Evolutionary conservation across 2,888 invertebrate species (phyloP).

Genomic region (Acleris emargana): DNA sequence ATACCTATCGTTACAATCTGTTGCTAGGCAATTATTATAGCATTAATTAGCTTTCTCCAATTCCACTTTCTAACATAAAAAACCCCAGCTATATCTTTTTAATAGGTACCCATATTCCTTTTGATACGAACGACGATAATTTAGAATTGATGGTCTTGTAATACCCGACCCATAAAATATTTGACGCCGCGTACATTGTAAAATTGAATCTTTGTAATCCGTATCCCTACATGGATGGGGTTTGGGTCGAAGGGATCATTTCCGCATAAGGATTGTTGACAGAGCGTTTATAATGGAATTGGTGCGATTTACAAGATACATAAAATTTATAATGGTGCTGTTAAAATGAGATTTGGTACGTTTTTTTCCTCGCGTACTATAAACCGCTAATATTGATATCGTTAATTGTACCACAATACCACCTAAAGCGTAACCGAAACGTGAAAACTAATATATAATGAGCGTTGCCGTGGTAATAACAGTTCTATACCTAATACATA

Average conservation of each 20-base stretch:
- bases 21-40: too few species aligned
- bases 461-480: too few species aligned
- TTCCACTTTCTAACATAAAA: not conserved
- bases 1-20: too few species aligned
- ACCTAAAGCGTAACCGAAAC: too few species aligned
- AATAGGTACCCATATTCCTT: not conserved
- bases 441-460: too few species aligned
- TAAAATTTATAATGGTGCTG: not conserved
- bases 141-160: constrained; percentile 13
- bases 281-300: constrained; percentile 16
- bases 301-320: constrained; percentile 11
- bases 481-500: too few species aligned
- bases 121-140: constrained; percentile 3
- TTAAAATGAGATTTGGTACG: not conserved
- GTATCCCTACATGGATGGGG: constrained; percentile 14
- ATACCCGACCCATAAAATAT: constrained; percentile 12
- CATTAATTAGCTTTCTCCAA: too few species aligned
- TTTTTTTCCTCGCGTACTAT: too few species aligned
- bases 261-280: constrained; percentile 24
- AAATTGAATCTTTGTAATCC: constrained; percentile 28
- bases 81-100: not conserved
- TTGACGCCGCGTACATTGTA: constrained; percentile 13
- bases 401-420: too few species aligned
- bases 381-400: too few species aligned
- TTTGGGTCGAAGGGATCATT: constrained; percentile 22